A percentile compares a stretch with the other conserved stretches of the same genome.
Conservation (phyloP, 1,140 invertebrate species). For the Lepidurus packardi region DNA sequence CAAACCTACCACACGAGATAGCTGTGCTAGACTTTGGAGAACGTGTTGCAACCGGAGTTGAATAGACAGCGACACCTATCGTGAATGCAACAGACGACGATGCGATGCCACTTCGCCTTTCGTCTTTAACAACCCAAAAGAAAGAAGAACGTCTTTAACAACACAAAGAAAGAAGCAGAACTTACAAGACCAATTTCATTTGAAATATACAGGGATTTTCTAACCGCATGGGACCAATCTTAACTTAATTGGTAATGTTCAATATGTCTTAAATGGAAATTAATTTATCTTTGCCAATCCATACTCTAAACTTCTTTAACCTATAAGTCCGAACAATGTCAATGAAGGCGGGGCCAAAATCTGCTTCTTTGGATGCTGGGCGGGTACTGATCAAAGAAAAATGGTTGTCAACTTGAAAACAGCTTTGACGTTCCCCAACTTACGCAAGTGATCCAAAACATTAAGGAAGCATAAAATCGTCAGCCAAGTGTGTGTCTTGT, state of each 20-base stretch:
- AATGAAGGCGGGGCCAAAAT: background rate
- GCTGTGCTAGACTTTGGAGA: too few relatives aligned
- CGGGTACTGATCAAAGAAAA: background rate
- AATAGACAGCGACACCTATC: too few relatives aligned
- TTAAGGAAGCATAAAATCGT: background rate
- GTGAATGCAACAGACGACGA: too few relatives aligned
- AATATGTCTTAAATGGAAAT: background rate
- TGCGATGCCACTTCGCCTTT: too few relatives aligned
- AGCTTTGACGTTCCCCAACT: background rate
- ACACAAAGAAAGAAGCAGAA: too few relatives aligned
- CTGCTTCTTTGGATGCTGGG: background rate
- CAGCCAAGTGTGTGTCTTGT: background rate
- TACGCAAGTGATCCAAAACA: background rate
- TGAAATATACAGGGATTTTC: too few relatives aligned
- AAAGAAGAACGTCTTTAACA: too few relatives aligned
- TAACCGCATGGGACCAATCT: too few relatives aligned
- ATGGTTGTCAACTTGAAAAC: conserved; percentile 17
- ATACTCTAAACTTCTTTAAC: background rate
- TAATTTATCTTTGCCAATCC: background rate
- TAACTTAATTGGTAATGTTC: background rate
- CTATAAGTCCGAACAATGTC: background rate
- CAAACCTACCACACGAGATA: too few relatives aligned
- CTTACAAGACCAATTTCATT: too few relatives aligned
- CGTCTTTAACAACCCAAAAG: too few relatives aligned
- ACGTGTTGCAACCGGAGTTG: too few relatives aligned